A percentile compares a stretch with the other conserved stretches of the same genome.
phyloP scores from a whole-genome alignment of 2,113 vertebrate species.

The Capreolus pygargus region DNA sequence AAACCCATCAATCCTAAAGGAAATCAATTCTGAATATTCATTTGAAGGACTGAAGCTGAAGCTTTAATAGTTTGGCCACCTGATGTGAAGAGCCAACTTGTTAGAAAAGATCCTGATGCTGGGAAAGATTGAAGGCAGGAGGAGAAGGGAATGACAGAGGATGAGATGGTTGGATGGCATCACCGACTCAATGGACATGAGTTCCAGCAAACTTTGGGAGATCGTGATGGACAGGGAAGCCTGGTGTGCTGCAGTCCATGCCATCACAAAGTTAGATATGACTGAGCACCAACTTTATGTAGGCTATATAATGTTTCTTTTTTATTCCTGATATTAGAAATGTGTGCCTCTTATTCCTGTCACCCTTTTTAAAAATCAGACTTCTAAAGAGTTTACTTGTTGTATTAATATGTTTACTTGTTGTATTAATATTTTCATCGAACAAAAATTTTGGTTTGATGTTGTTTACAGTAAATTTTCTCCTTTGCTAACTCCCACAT shows the following conservation, averaged over 20 bases:
- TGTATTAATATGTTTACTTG: background rate
- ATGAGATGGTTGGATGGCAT: background rate
- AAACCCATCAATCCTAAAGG: background rate
- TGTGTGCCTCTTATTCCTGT: background rate
- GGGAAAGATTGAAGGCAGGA: background rate
- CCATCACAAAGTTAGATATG: rapidly evolving
- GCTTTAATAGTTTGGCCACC: background rate
- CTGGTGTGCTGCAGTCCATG: background rate
- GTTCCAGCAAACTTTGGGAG: background rate
- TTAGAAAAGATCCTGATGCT: background rate
- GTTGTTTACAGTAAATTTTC: background rate
- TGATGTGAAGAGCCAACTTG: background rate
- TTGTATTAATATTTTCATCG: background rate
- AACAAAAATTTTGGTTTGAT: background rate
- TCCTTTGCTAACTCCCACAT: background rate
- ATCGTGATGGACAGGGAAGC: background rate
- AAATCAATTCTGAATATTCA: background rate
- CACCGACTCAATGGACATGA: background rate
- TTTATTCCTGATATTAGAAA: background rate
- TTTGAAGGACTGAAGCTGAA: background rate
- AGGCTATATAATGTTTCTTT: background rate
- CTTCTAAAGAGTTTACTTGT: background rate
- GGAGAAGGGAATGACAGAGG: background rate
- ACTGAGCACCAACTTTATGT: background rate
- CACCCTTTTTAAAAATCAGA: background rate